Evolutionary conservation across 2,888 invertebrate species (phyloP), one percentile per base, ranked within the genome.

Genomic region (Oscheius sp.): DNA sequence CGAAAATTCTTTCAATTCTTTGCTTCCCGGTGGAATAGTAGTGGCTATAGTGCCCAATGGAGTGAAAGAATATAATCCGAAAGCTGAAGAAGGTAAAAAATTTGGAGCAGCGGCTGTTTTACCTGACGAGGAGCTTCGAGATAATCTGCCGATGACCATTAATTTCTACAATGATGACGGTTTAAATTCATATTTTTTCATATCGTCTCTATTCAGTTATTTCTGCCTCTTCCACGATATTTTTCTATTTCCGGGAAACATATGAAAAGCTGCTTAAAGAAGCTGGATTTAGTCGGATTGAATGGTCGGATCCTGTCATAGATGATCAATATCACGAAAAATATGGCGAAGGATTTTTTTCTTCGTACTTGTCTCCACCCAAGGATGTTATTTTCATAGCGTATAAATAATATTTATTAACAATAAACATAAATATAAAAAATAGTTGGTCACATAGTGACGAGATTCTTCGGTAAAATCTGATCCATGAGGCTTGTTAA

Each of bases 401-500:
- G 2, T 65, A 22, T 28, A 65, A 65, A 41, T 56, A 51, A n/a
- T 24, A 33, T 54, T 54, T 54, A 54, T 54, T 54, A 54, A 54
- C 54, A 54, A 54, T 1, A 30, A 47, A 47, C 12, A 54, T 30
- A 33, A 54, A 33, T n/a, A 54, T 17, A 24, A 54, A 54, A 9
- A 24, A 50, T 14, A 12, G 14, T 3, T 28, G 50, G 49, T 66
- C 45, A 66, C 45, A 57, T n/a, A 26, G 66, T 56, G 32, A 66
- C 66, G 33, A 75, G 50, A 50, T 74, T 69, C 49, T 74, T 75
- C 14, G 76, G 76, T 14, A 76, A 54, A 4, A 76, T 63, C 22
- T 75, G 51, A 20, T 73, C 71, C 57, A 73, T 57, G 44, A 76
- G 67, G 12, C 62, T 47, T 20, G 73, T 61, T 22, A 72, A 38